Conservation (phyloP, 2,888 invertebrate genomes). For the Dasysyrphus albostriatus region DNA sequence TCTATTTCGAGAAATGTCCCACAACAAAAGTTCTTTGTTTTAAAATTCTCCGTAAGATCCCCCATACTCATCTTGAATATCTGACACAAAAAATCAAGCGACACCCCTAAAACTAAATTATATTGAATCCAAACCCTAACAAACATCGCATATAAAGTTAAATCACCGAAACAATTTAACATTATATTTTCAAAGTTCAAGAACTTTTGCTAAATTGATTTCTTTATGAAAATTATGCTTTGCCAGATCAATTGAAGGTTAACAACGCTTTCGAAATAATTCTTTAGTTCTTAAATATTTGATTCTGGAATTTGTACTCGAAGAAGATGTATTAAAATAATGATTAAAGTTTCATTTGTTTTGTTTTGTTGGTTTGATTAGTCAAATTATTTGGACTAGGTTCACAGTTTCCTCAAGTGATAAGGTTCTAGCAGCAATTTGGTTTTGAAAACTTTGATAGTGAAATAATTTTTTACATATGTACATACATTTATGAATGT, state of each 20-base stretch:
- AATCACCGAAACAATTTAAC: too few relatives aligned
- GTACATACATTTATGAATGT: background rate
- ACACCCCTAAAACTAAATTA: too few relatives aligned
- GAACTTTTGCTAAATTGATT: background rate
- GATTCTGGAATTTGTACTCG: background rate
- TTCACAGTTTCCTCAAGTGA: constrained; percentile 21
- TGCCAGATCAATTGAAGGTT: background rate
- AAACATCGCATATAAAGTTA: too few relatives aligned
- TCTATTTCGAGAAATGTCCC: too few relatives aligned
- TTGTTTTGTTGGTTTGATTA: constrained; percentile 1
- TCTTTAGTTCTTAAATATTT: background rate
- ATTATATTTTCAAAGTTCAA: background rate
- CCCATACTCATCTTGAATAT: too few relatives aligned
- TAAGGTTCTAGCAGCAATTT: background rate
- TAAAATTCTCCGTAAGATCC: too few relatives aligned
- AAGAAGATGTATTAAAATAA: background rate
- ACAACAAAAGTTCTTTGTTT: too few relatives aligned
- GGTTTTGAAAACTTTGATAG: constrained; percentile 2
- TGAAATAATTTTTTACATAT: background rate
- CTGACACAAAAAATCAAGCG: too few relatives aligned
- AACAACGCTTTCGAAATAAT: background rate
- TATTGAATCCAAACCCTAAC: too few relatives aligned
- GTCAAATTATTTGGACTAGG: constrained; percentile 4
- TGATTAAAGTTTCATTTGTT: background rate
- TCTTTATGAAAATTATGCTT: background rate